Evolutionary conservation across 2,113 vertebrate genomes (phyloP).

Genomic region (Erinaceus europaeus): DNA sequence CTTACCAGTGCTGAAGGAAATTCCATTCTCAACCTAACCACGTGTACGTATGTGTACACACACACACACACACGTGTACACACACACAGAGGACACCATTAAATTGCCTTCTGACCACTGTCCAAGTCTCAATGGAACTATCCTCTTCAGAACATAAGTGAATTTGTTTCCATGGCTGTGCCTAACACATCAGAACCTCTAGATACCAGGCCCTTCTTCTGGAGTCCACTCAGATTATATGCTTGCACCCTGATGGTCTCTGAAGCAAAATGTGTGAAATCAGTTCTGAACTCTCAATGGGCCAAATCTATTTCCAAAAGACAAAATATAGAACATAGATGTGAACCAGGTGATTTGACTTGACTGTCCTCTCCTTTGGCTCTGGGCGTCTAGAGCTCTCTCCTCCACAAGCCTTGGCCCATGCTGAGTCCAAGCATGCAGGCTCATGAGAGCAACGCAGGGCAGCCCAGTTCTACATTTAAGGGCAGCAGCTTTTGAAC

Average conservation of each 20-base stretch:
- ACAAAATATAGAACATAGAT: not conserved
- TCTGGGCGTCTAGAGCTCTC: no score
- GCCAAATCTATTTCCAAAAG: conserved; percentile 34
- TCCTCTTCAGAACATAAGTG: not conserved
- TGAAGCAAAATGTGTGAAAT: conserved; percentile 21
- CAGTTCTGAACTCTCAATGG: conserved; percentile 30
- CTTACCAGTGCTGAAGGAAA: conserved; percentile 10
- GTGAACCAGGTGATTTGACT: no score
- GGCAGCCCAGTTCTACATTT: not conserved
- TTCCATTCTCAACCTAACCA: not conserved
- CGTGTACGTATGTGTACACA: not conserved
- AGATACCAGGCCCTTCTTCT: not conserved
- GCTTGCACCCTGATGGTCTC: conserved; percentile 24
- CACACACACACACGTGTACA: not conserved
- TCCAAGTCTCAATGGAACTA: not conserved
- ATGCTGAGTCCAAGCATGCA: not conserved
- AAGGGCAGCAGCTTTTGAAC: not conserved
- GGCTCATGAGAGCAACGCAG: not conserved
- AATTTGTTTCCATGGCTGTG: not conserved
- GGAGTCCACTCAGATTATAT: conserved; percentile 9
- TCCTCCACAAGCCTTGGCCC: no score
- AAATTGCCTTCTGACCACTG: not conserved
- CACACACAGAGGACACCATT: not conserved
- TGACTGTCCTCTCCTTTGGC: not conserved
- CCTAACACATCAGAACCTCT: not conserved